Evolutionary conservation across 2,797 vertebrate species (phyloP), one percentile per base, ranked within the genome.

Genomic region (Sebastes diploproa): DNA sequence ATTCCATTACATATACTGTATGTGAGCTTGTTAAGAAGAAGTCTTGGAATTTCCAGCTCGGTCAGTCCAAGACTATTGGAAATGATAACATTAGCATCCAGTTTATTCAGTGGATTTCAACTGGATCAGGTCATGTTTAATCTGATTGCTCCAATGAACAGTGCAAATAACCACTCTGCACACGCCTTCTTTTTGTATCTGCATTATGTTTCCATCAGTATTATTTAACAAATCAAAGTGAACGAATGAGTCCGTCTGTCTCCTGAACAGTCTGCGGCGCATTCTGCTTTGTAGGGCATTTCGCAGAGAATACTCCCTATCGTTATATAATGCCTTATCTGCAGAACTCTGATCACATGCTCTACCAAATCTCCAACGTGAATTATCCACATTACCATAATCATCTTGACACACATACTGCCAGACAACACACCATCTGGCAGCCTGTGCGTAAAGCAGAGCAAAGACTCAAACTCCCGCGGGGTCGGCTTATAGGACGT

Each of bases 381-480:
- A 84, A 75, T 76, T 59, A 82, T 75, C 68, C 75, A 63, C 66
- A 84, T 84, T 68, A 87, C 59, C 64, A 78, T 87, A 88, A 89
- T 89, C 83, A 79, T 77, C 78, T 69, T 82, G 78, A 85, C 75
- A 80, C 67, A 78, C 66, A 84, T 20, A 46, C 29, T 14, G 34
- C 25, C 64, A 46, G 73, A 77, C 54, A 34, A 56, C 70, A 27
- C 64, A 20, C 62, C 68, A 71, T 78, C 78, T 77, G 81, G 68
- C 25, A 30, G 72, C 6, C 14, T n/a, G 23, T 6, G 18, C 9
- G 1, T 10, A 8, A 32, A 66, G 32, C 55, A 27, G 36, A 59
- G 56, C 25, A 34, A 58, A 77, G 70, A 16, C 42, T 61, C 46
- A 20, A 23, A 50, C 36, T 18, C 34, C 27, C 30, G 14, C 9